Evolutionary conservation across 53 echinoderm and acorn worm genomes (phyloP).

Genomic region (Temnopleurus reevesii): DNA sequence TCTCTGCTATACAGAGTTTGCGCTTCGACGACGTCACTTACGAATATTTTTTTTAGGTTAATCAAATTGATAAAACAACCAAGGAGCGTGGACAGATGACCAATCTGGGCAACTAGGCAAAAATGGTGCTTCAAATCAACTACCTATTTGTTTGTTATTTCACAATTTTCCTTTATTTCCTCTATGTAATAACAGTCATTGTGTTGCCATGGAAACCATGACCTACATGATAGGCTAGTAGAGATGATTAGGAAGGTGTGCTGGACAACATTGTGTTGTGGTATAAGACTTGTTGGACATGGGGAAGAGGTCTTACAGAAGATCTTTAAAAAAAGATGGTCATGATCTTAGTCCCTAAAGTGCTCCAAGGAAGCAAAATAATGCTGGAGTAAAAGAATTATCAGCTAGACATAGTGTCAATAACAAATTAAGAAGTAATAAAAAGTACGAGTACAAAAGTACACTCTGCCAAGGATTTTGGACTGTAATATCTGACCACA

Average conservation of each 20-base stretch:
- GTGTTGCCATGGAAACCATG: constrained; percentile 24
- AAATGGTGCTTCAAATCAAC: not conserved
- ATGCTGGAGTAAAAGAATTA: not conserved
- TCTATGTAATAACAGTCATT: constrained; percentile 1
- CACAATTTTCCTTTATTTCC: constrained; percentile 34
- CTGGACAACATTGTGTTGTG: not conserved
- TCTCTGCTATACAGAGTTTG: not conserved
- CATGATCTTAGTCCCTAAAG: not conserved
- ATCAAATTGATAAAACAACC: constrained; percentile 31
- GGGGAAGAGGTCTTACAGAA: constrained; percentile 20
- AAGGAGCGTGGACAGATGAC: not conserved
- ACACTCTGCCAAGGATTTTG: too few relatives aligned
- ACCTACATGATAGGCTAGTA: not conserved
- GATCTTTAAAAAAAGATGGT: not conserved
- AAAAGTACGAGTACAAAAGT: too few relatives aligned
- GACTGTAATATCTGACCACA: too few relatives aligned
- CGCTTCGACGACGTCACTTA: not conserved
- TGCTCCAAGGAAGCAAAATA: not conserved
- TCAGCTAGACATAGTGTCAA: too few relatives aligned
- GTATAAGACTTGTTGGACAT: not conserved
- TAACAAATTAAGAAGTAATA: too few relatives aligned
- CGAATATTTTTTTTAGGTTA: constrained; percentile 50
- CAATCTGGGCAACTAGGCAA: not conserved
- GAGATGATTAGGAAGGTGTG: not conserved
- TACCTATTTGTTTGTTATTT: constrained; percentile 19